Base-by-base conservation (phyloP, 2,113 vertebrate genomes). In the Seriola dumerili region DNA sequence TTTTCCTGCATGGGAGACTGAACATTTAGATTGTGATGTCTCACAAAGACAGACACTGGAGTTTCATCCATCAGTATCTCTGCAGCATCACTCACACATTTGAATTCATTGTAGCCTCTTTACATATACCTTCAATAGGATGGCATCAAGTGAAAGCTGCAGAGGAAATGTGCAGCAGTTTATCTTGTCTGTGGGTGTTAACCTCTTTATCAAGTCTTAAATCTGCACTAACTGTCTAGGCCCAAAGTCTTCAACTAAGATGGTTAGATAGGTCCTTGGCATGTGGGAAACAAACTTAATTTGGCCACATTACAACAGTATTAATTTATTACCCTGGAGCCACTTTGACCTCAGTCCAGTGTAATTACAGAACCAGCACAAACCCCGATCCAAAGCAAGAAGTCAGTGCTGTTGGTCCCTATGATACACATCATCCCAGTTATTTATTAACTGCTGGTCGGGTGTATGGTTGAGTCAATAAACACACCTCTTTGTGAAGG, bases 361-460 rank as follows among this genome's bases (percentile, higher is more conserved):
- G n/a, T 67, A 23, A 69, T 63, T 23, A 78, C 19, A 19, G 3
- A 71, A 46, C 25, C 54, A 23, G 13, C 3, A 34, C 13, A 58
- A 40, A 59, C 38, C 40, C 55, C 8, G 17, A 57, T 69, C 32
- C 48, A 42, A 69, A 11, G 66, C 50, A 11, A 9, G 9, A 32
- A 71, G 42, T 14, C 13, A 6, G 38, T 36, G 36, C 14, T 69
- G 70, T 38, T 17, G 16, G 5, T 76, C 14, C 59, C 58, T 1
- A 0, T 61, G 9, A 65, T 69, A 23, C 58, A 59, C 67, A 63
- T 46, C 13, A 61, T 54, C 23, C 48, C 66, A 52, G 82, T 85
- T 89, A 82, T 85, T 88, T 55, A 91, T 91, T 87, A 91, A 92
- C 87, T 61, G 21, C 61, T 21, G 29, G 29, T 29, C 29, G 1